Conservation (phyloP, 2,888 invertebrate genomes). For the Tethea ocularis region DNA sequence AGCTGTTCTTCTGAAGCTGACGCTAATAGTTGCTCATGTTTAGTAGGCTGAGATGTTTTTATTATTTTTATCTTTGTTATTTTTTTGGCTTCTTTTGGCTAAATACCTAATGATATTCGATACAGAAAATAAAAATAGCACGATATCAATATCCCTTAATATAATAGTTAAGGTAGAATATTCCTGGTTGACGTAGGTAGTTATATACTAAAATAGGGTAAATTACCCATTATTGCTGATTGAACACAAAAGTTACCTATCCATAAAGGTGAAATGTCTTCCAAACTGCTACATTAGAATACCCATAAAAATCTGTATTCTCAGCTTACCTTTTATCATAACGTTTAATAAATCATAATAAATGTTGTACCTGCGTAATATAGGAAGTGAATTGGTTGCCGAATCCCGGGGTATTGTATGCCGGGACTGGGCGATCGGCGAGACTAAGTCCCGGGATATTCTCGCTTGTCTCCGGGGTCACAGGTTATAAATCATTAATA, state of each 20-base stretch:
- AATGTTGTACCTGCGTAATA: slow-evolving; percentile 10
- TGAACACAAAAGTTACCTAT: neutral
- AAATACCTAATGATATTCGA: no score
- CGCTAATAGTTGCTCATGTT: no score
- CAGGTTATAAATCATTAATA: slow-evolving; percentile 5
- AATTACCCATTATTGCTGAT: neutral
- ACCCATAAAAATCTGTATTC: neutral
- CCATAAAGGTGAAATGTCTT: slow-evolving; percentile 1
- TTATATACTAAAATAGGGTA: neutral
- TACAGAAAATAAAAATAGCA: no score
- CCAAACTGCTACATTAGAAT: neutral
- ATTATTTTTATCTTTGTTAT: no score
- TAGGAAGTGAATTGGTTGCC: slow-evolving; percentile 9
- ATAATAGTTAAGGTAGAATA: neutral
- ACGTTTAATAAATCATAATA: slow-evolving; percentile 11
- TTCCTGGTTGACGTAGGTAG: no score
- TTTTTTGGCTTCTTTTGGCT: no score
- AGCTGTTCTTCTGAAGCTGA: no score
- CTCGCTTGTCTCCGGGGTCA: neutral
- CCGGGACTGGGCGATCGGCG: slow-evolving; percentile 3
- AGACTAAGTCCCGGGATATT: neutral
- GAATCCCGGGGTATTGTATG: neutral
- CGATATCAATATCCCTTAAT: no score
- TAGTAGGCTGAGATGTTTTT: no score
- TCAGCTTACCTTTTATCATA: neutral